phyloP scores from a whole-genome alignment of 2,113 vertebrate genomes.

The Stigmatopora argus region DNA sequence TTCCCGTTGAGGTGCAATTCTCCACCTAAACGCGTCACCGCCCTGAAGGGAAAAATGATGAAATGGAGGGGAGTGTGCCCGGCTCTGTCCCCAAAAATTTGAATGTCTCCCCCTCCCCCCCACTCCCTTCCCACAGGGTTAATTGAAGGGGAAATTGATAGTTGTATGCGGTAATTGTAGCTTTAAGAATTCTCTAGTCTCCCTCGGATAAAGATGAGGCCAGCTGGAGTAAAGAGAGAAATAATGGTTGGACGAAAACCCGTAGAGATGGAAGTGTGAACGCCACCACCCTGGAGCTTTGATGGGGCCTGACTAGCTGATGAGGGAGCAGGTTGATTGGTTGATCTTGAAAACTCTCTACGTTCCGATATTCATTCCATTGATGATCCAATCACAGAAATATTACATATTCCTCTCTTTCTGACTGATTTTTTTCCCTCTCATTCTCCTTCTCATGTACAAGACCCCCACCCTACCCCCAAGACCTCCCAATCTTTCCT shows the following conservation, averaged over 20 bases:
- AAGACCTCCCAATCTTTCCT: slow-evolving; percentile 33
- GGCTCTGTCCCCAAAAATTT: slow-evolving; percentile 51
- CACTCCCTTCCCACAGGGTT: slow-evolving; percentile 61
- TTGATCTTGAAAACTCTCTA: slow-evolving; percentile 40
- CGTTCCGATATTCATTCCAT: slow-evolving; percentile 65
- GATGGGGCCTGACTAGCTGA: slow-evolving; percentile 56
- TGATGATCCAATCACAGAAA: slow-evolving; percentile 70
- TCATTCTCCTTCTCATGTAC: slow-evolving; percentile 37
- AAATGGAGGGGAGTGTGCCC: background rate
- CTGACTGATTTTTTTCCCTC: slow-evolving; percentile 42
- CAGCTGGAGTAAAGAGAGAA: slow-evolving; percentile 42
- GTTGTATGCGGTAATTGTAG: slow-evolving; percentile 69
- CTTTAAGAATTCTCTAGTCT: slow-evolving; percentile 62
- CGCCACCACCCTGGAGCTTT: slow-evolving; percentile 9
- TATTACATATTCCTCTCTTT: slow-evolving; percentile 41
- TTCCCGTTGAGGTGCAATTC: slow-evolving; percentile 45
- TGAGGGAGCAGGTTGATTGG: slow-evolving; percentile 55
- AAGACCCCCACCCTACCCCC: background rate
- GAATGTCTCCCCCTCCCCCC: slow-evolving; percentile 42
- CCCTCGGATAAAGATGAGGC: slow-evolving; percentile 53
- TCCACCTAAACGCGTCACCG: slow-evolving; percentile 38
- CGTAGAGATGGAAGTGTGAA: slow-evolving; percentile 25
- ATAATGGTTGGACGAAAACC: slow-evolving; percentile 12
- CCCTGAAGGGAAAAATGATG: slow-evolving; percentile 10
- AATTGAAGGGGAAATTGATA: slow-evolving; percentile 73